Conservation (phyloP, 2,113 vertebrate species). For the Lynx canadensis region DNA sequence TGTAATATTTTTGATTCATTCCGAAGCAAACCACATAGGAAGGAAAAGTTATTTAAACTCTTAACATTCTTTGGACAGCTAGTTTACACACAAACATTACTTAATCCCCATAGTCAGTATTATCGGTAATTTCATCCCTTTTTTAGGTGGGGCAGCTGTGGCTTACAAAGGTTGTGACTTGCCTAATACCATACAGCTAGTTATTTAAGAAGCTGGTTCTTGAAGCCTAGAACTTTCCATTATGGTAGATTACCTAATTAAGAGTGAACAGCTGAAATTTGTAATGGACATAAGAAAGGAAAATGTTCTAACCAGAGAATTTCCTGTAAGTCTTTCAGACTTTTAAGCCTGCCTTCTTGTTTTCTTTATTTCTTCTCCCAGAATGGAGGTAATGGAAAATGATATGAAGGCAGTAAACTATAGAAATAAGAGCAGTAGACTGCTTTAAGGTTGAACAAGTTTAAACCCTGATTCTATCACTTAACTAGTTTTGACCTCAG, state of each 20-base stretch:
- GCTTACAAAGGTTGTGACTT: not conserved
- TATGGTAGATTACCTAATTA: not conserved
- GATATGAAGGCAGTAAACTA: not conserved
- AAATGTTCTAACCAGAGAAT: not conserved
- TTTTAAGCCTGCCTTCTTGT: not conserved
- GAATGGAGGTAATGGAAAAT: not conserved
- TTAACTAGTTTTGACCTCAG: not conserved
- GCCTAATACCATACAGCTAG: not conserved
- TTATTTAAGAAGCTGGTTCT: not conserved
- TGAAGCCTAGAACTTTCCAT: not conserved
- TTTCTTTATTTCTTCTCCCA: not conserved
- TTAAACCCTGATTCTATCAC: not conserved
- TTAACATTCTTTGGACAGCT: not conserved
- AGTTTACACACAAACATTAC: not conserved
- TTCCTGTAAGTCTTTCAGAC: not conserved
- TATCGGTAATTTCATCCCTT: not conserved
- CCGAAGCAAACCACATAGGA: not conserved
- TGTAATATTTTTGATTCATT: not conserved
- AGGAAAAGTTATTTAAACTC: not conserved
- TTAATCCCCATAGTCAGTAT: not conserved
- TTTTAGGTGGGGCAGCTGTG: not conserved
- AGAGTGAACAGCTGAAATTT: constrained; percentile 32
- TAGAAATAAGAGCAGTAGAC: not conserved
- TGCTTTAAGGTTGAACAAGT: not conserved
- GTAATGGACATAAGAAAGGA: not conserved